Conservation (phyloP, 2,113 vertebrate genomes). For the Gobio gobio region DNA sequence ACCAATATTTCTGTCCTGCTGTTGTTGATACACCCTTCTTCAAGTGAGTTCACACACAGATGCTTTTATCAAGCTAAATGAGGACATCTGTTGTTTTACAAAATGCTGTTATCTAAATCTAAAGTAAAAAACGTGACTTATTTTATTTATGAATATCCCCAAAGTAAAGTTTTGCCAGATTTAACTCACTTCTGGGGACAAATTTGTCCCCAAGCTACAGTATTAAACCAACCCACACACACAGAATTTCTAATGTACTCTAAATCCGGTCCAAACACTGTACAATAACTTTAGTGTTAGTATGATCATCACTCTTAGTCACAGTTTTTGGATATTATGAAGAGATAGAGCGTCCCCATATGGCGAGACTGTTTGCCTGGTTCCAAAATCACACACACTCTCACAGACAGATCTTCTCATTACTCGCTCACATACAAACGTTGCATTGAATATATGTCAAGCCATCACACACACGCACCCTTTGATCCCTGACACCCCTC, state of each 20-base stretch:
- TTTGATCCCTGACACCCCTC: constrained; percentile 30
- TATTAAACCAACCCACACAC: background rate
- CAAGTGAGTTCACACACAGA: constrained; percentile 71
- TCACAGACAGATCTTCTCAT: constrained; percentile 8
- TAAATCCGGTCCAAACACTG: constrained; percentile 20
- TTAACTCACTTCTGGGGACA: background rate
- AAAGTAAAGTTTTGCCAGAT: background rate
- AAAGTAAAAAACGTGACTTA: background rate
- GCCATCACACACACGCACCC: constrained; percentile 23
- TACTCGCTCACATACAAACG: constrained; percentile 13
- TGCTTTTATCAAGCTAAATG: background rate
- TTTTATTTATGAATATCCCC: background rate
- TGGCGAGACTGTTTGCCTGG: constrained; percentile 29
- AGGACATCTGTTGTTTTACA: background rate
- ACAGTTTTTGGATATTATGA: background rate
- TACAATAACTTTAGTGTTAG: constrained; percentile 36
- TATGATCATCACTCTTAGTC: constrained; percentile 20
- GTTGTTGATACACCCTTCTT: constrained; percentile 73
- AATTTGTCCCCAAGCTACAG: background rate
- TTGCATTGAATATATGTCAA: constrained; percentile 20
- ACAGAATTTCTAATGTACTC: background rate
- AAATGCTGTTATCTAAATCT: background rate
- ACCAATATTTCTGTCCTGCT: constrained; percentile 85
- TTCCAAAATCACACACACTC: background rate
- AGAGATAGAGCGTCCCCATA: constrained; percentile 50